Evolutionary conservation across 2,888 invertebrate genomes (phyloP), one percentile per base, ranked within the genome.

Genomic region (Unio pictorum): DNA sequence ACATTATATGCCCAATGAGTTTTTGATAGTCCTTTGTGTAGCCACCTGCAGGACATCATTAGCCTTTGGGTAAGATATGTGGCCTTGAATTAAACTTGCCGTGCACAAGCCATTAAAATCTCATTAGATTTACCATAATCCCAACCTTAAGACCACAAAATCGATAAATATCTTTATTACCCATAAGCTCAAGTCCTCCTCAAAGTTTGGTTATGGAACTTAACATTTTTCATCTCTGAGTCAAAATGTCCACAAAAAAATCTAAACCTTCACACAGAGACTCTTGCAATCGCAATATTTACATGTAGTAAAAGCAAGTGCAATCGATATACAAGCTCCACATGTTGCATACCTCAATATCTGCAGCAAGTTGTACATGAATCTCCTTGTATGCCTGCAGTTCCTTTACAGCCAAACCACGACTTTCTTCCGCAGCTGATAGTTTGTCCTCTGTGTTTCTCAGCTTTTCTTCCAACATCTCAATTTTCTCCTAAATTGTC

Each of bases 361-460:
- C 80, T 15, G 68, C 60, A 7, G 85, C 80, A 72, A 86, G 76
- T 66, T 86, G 81, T 59, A 78, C 71, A 55, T 84, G 81, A 4
- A 83, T 81, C 62, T 81, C 82, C 56, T 76, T 72, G 61, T 83
- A 79, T 6, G 84, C 71, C 3, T 67, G 57, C 0, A 87, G 78
- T 67, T 88, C 87, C 30, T 82, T 80, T 45, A 81, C 81, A 60
- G 87, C 71, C 71, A 88, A 76, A 34, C 74, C 61, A 75, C 87
- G 88, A 55, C 84, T 84, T 64, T 84, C 80, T 66, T 87, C 88
- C 3, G 84, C 84, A 1, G 89, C 86, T 23, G 75, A 71, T 45
- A 89, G 72, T 67, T 87, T 86, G 75, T 89, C 87, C 71, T 88
- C 87, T 3, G 81, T 75, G 67, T 87, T 84, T 59, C 77, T 78